Base-by-base conservation (phyloP, 37 sponge, comb jelly and placozoan species). In the Eunapius fragilis region DNA sequence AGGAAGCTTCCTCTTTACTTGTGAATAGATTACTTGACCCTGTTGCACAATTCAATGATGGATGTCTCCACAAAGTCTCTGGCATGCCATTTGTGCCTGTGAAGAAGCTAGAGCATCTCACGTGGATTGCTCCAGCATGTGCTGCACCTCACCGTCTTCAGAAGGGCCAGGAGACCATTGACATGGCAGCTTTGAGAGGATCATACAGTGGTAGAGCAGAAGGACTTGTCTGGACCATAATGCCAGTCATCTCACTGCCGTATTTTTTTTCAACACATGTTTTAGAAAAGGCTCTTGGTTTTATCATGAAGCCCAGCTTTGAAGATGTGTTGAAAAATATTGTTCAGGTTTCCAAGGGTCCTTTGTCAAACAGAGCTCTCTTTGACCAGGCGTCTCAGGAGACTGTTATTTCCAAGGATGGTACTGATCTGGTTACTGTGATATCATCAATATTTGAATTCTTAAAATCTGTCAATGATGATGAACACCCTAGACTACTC, bases 201-300 rank as follows among this genome's bases (percentile, higher is more conserved):
- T 4, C 58, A 58, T 58, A 58, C 58, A 17, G 22, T 58, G 58
- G 58, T 2, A 58, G 14, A 10, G 28, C 10, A 1, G 80, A 80
- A 30, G 12, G 69, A 23, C 74, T 86, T 19, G 13, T 91, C 19
- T 91, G 91, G 91, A 81, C 91, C 32, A 80, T 86, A n/a, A 86
- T 71, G 35, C 91, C 91, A 38, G 81, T 91, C 69, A 70, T 67
- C 82, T 86, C 25, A 22, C 19, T 10, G 12, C 37, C 2, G 25
- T 48, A 5, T 3, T n/a, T 10, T 24, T 24, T 2, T 50, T 37
- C 26, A 26, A 19, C 23, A 6, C 35, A 32, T 32, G 38, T 33
- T 45, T 25, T 58, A 11, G 47, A 82, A 76, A 71, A 30, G 4
- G 41, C 3, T 41, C 28, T 90, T 26, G 72, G 81, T 5, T 11